Evolutionary conservation across 2,797 vertebrate genomes (phyloP), one percentile per base, ranked within the genome.

Genomic region (Mareca penelope): DNA sequence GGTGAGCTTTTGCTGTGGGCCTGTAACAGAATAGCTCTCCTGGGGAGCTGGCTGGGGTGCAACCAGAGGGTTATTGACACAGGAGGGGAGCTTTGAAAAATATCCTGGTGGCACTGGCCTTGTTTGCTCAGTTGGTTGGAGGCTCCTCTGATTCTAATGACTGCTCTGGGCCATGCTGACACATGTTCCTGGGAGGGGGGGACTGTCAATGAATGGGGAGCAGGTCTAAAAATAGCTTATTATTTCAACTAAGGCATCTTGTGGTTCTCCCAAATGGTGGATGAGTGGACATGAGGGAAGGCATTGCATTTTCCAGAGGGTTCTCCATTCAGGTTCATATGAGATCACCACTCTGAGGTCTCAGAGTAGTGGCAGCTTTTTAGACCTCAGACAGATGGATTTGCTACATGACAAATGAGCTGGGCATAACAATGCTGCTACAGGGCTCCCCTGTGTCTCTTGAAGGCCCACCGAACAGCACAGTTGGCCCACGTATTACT

Each of bases 381-480:
- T 50, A 50, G 39, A 55, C 86, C 55, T 89, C 31, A 56, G 46
- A 55, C 16, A 55, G 57, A 31, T 80, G 55, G 39, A 35, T 88
- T 90, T 82, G 35, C 55, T 76, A 31, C 3, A 10, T 93, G 70
- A 80, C 11, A 37, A 56, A 90, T 70, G 68, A 94, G 24, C 46
- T 56, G 77, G 37, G 65, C 6, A 3, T 61, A 65, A 64, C 22
- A 16, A 4, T 40, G 17, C 39, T 79, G 85, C 71, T 93, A 63
- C 57, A 76, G 57, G 53, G 18, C 50, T 91, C 7, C 15, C 9
- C 31, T 57, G 18, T 56, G 26, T 44, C 79, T 71, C 69, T 48
- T 40, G 68, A 75, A 77, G n/a, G 60, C 69, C 91, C 91, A 60
- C 77, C 33, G 63, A 50, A 21, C 82, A 83, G 65, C 75, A 53